Evolutionary conservation across 2,113 vertebrate species (phyloP), one percentile per base, ranked within the genome.

Genomic region (Falcunculus frontatus): DNA sequence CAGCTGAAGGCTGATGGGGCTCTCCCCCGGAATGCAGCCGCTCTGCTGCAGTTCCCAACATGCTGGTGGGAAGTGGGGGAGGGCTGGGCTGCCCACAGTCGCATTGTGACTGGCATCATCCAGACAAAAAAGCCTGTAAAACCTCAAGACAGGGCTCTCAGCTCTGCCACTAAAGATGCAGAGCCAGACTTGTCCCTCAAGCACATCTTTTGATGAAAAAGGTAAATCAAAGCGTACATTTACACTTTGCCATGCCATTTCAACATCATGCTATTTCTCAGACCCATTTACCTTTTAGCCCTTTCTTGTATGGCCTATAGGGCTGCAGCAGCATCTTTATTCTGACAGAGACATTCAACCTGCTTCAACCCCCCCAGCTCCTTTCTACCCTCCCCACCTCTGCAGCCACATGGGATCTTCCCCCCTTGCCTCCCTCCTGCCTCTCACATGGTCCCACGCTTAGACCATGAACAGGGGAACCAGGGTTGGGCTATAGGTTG

Each of bases 1-100:
- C 0, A 0, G 27, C 20, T 64, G 57, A 85, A 64, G 44, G 47
- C 35, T 89, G 72, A 26, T 0, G 2, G 26, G 32, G 60, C 8
- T 77, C 23, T 69, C 33, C 33, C 50, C 29, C 22, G 63, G 64
- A 52, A 46, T 23, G 44, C 23, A 9, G 73, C 37, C 5, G 0
- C 32, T 44, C n/a, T 1, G 0, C 37, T 42, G 52, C 7, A 3
- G 44, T 47, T 88, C 64, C 49, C 57, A 75, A 5, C 11, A 13
- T 0, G 0, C 3, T 20, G 62, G 9, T 75, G 70, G 52, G 70
- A 93, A 85, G 22, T 44, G 39, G 6, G 21, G 35, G 35, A 80
- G 62, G 49, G 19, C 41, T 91, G 49, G 15, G 49, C 33, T 95
- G 37, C 29, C 32, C 15, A 13, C 21, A 75, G 50, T n/a, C 17